These are phyloP conservation scores for Desoria tigrina DNA, from an alignment of 2,888 invertebrate species.

Conservation along the genomic window DNA sequence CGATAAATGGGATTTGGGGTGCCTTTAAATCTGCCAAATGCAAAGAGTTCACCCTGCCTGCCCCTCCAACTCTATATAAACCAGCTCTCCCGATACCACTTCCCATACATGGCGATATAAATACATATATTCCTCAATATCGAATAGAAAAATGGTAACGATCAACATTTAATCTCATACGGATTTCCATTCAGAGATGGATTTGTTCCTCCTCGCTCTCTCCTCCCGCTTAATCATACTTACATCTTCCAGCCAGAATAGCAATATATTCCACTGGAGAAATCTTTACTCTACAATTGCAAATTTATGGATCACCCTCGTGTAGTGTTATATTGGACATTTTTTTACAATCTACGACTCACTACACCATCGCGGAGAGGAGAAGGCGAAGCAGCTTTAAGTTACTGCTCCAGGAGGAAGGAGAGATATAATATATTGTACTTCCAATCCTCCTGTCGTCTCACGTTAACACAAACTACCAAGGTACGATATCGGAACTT, in stretches of 20 bases:
- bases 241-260: neutral
- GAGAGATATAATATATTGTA: too few relatives aligned
- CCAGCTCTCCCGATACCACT: conserved; percentile 5
- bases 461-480: too few relatives aligned
- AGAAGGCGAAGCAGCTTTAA: neutral
- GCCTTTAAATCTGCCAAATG: conserved; percentile 50
- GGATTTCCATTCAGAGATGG: conserved; percentile 29
- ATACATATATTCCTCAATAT: too few relatives aligned
- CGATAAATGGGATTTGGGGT: conserved; percentile 46
- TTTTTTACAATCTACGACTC: too few relatives aligned
- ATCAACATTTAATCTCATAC: conserved; percentile 48
- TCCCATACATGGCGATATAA: too few relatives aligned
- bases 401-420: neutral
- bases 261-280: neutral
- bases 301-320: conserved; percentile 2
- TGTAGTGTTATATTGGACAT: too few relatives aligned
- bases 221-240: neutral
- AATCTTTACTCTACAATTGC: neutral
- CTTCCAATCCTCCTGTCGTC: too few relatives aligned
- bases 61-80: neutral
- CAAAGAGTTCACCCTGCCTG: conserved; percentile 24
- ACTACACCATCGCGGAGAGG: too few relatives aligned
- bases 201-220: conserved; percentile 10
- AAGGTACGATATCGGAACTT: too few relatives aligned
- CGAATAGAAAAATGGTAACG: conserved; percentile 39